Conservation (phyloP, 2,113 vertebrate species). For the Tragelaphus buxtoni region DNA sequence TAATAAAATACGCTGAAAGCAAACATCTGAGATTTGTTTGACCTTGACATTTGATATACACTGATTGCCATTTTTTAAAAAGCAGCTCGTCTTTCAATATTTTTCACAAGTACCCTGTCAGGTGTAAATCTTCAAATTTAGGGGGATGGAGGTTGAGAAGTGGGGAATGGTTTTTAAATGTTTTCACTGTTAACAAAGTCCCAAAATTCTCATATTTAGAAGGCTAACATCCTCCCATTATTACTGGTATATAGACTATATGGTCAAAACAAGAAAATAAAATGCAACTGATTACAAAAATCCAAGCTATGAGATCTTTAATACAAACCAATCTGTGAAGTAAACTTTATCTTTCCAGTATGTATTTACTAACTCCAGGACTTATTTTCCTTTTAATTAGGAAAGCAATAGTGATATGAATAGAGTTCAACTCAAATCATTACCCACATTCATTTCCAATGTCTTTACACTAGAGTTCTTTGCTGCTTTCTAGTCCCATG, state of each 20-base stretch:
- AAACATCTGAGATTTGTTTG: conserved; percentile 70
- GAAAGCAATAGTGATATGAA: conserved; percentile 66
- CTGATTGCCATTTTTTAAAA: conserved; percentile 50
- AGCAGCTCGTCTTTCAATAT: conserved; percentile 46
- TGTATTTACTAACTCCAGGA: conserved; percentile 48
- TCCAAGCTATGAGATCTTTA: conserved; percentile 67
- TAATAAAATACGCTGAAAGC: conserved; percentile 78
- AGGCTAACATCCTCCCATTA: conserved; percentile 75
- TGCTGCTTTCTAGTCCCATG: conserved; percentile 70
- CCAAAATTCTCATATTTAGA: conserved; percentile 56
- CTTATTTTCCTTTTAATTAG: not conserved
- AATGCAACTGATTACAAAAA: conserved; percentile 70
- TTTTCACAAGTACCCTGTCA: conserved; percentile 47
- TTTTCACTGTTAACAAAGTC: conserved; percentile 17
- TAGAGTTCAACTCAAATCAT: conserved; percentile 75
- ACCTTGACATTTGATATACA: conserved; percentile 69
- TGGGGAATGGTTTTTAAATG: conserved; percentile 25
- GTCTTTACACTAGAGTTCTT: conserved; percentile 69
- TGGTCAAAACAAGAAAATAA: conserved; percentile 68
- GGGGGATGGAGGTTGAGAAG: not conserved
- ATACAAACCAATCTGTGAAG: conserved; percentile 75
- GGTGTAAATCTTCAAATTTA: conserved; percentile 44
- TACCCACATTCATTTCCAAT: conserved; percentile 73
- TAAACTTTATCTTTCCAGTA: conserved; percentile 71
- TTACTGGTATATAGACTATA: conserved; percentile 56